These are phyloP conservation scores for Zhengitettix transpicula DNA, from an alignment of 2,888 invertebrate species.

Conservation along the genomic window DNA sequence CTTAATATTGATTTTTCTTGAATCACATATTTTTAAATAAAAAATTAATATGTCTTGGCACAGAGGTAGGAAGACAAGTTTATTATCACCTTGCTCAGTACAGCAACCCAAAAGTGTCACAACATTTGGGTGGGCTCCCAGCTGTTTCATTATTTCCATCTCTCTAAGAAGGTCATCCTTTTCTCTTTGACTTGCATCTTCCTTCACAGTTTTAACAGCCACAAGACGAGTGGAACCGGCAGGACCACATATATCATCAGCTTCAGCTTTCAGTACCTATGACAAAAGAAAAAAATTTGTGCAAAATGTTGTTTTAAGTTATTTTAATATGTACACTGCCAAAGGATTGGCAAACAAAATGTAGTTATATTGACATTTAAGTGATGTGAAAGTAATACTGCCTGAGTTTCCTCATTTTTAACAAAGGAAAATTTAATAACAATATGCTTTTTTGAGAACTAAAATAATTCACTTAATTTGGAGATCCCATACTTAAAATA, in stretches of 20 bases:
- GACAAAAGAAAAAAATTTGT: not conserved
- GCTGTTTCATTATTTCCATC: constrained; percentile 63
- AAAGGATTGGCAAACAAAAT: too few species aligned
- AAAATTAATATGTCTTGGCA: too few species aligned
- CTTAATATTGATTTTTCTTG: too few species aligned
- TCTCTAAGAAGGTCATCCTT: constrained; percentile 58
- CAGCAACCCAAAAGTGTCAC: constrained; percentile 69
- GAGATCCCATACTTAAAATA: too few species aligned
- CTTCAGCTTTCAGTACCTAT: constrained; percentile 73
- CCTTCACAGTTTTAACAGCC: constrained; percentile 72
- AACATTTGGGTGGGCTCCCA: constrained; percentile 68
- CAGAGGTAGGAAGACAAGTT: not conserved
- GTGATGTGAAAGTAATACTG: too few species aligned
- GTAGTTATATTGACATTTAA: too few species aligned
- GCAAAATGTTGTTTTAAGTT: not conserved
- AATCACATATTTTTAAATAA: too few species aligned
- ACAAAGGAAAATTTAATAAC: too few species aligned
- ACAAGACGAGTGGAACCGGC: constrained; percentile 61
- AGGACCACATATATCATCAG: constrained; percentile 60
- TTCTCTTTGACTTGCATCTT: constrained; percentile 59
- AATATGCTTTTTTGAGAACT: too few species aligned
- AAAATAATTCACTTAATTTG: too few species aligned
- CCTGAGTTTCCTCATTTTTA: too few species aligned
- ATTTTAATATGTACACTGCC: too few species aligned
- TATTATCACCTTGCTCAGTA: constrained; percentile 52